Percentiles rank a stretch among this genome's conserved stretches.
Conservation (phyloP, 2,888 invertebrate species). For the Pelosia muscerda region DNA sequence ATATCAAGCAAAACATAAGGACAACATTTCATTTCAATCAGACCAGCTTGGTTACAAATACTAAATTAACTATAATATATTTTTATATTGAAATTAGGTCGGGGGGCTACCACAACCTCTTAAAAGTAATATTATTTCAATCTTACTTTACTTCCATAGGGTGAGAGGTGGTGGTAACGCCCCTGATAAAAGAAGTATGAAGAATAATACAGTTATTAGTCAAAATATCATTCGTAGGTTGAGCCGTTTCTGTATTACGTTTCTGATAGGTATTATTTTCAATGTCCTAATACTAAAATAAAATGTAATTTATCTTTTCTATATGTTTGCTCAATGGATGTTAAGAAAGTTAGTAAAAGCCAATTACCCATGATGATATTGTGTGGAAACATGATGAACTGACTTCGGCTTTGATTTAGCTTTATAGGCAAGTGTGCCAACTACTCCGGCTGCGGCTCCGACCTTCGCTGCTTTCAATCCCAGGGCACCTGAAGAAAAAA, state of each 20-base stretch:
- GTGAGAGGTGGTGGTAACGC: too few species aligned
- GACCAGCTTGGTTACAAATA: background rate
- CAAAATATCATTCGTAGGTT: too few species aligned
- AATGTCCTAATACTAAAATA: background rate
- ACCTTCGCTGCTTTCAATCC: conserved; percentile 80
- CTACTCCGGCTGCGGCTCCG: conserved; percentile 73
- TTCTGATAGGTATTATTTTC: background rate
- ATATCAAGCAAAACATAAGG: conserved; percentile 3
- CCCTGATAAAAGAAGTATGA: background rate
- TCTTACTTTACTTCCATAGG: too few species aligned
- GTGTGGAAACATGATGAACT: conserved; percentile 37
- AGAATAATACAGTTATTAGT: background rate
- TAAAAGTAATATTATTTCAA: too few species aligned
- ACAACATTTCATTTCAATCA: background rate
- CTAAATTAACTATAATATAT: background rate
- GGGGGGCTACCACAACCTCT: too few species aligned
- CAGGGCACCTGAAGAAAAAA: conserved; percentile 59
- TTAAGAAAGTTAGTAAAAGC: conserved; percentile 26
- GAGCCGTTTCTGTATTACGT: too few species aligned
- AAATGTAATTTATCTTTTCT: background rate
- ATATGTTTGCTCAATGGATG: conserved; percentile 16
- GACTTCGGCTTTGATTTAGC: conserved; percentile 67
- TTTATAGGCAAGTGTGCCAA: conserved; percentile 75
- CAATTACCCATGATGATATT: conserved; percentile 46
- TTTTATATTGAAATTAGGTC: too few species aligned